Base-by-base conservation (phyloP, 1,140 invertebrate species). In the Penaeus indicus region DNA sequence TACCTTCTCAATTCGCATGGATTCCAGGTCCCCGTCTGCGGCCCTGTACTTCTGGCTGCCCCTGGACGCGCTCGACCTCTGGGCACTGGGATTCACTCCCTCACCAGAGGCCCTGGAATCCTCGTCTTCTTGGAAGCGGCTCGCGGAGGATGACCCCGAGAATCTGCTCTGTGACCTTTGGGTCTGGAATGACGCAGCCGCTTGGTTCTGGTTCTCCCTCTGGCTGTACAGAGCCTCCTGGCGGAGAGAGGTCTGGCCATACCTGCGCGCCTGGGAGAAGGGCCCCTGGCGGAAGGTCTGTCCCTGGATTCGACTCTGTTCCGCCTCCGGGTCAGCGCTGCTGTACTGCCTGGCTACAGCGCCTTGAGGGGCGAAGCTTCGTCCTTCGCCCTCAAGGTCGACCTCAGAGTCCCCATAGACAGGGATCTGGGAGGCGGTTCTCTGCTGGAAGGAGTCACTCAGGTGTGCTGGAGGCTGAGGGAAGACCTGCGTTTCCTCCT, bases 31-130 rank as follows among this genome's bases (percentile, higher is more conserved):
- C 11, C 32, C 79, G 32, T 61, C 54, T 18, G 54, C 54, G 11
- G 54, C 54, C 54, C 10, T 54, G 16, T 81, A 81, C 60, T 32
- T 54, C n/a, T 81, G 79, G 79, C 79, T 81, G 79, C 79, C 79
- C 32, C 79, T 81, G 21, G 47, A 81, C 47, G 60, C 11, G 18
- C 60, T 27, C 60, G n/a, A 60, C 54, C 16, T 8, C n/a, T 27
- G 79, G 21, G 22, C 4, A 22, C 32, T 22, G 16, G 54, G 79
- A 25, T 27, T 47, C 18, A 22, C 78, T 47, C 42, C 8, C 22
- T 81, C 19, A 2, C 62, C 60, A 25, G 25, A 47, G 25, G 63
- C 25, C 21, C 18, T 16, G n/a, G 47, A 19, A 16, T n/a, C 79
- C 25, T 25, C 54, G 10, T 19, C 79, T 61, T 47, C 22, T 18